A percentile compares a stretch with the other conserved stretches of the same genome.
phyloP scores from a whole-genome alignment of 2,888 invertebrate species.

The Habrosyne pyritoides region DNA sequence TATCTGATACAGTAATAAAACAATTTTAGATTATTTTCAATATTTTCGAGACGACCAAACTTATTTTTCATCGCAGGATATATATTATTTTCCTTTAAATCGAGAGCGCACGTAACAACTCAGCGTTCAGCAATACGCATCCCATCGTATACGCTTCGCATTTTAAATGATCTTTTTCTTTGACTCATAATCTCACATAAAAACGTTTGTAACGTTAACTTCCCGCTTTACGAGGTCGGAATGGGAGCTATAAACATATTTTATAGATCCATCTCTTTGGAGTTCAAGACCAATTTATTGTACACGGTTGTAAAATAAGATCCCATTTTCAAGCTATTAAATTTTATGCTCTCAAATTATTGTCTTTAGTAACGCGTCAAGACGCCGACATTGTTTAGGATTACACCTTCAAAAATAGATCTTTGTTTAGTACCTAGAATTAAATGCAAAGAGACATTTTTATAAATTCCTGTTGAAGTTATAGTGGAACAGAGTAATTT shows the following conservation, averaged over 20 bases:
- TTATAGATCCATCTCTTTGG: conserved; percentile 5
- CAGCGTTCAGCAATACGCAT: not conserved
- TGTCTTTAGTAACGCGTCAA: not conserved
- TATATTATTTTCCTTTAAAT: too few species aligned
- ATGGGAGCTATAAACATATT: conserved; percentile 8
- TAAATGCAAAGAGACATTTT: too few species aligned
- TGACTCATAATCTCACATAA: not conserved
- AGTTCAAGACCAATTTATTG: conserved; percentile 6
- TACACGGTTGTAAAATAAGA: conserved; percentile 1
- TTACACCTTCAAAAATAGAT: not conserved
- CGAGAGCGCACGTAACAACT: too few species aligned
- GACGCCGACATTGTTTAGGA: not conserved
- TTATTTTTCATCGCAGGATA: too few species aligned
- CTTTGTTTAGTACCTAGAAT: too few species aligned
- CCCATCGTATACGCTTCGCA: too few species aligned
- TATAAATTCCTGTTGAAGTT: too few species aligned
- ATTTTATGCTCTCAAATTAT: not conserved
- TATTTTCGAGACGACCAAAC: too few species aligned
- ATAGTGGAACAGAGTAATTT: too few species aligned
- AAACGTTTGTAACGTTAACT: conserved; percentile 1
- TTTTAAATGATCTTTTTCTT: not conserved
- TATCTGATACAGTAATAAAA: too few species aligned
- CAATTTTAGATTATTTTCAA: too few species aligned
- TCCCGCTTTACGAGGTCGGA: not conserved
- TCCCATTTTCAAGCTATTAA: not conserved